These are phyloP conservation scores for Virgularia gustaviana DNA, from an alignment of 92 coral and sea anemone species.

Conservation along the genomic window DNA sequence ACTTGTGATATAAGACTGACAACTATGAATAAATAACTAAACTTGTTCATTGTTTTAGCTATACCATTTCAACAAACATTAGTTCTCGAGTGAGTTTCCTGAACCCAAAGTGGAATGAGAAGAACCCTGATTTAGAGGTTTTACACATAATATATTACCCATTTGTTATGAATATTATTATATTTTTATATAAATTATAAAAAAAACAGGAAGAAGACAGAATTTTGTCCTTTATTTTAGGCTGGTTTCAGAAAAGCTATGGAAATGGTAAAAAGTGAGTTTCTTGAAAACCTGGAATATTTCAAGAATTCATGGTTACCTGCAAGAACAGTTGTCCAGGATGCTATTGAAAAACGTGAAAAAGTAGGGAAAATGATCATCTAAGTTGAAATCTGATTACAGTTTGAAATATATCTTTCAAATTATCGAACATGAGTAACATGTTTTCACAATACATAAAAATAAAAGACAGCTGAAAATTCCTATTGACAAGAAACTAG, in stretches of 20 bases:
- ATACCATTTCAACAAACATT: slow-evolving; percentile 69
- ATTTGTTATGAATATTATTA: background rate
- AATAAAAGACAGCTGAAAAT: background rate
- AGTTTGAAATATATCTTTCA: background rate
- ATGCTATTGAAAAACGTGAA: slow-evolving; percentile 63
- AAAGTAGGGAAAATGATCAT: slow-evolving; percentile 68
- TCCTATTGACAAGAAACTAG: too few species aligned
- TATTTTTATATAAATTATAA: too few species aligned
- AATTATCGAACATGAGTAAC: slow-evolving; percentile 1
- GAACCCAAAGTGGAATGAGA: slow-evolving; percentile 89
- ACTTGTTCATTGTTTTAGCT: slow-evolving; percentile 52
- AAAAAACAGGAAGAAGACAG: background rate
- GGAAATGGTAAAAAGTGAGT: slow-evolving; percentile 74
- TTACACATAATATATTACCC: background rate
- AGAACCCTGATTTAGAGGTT: slow-evolving; percentile 70
- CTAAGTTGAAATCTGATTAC: background rate
- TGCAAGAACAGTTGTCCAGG: slow-evolving; percentile 75
- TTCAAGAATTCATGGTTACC: slow-evolving; percentile 89
- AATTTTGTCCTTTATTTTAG: slow-evolving; percentile 45
- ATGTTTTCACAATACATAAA: background rate
- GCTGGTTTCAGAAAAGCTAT: slow-evolving; percentile 79
- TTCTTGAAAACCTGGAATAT: slow-evolving; percentile 65
- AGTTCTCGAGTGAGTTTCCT: slow-evolving; percentile 78
- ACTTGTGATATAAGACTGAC: too few species aligned
- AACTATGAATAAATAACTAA: background rate